These are phyloP conservation scores for Cololabis saira DNA, from an alignment of 2,113 vertebrate genomes.

Conservation along the genomic window DNA sequence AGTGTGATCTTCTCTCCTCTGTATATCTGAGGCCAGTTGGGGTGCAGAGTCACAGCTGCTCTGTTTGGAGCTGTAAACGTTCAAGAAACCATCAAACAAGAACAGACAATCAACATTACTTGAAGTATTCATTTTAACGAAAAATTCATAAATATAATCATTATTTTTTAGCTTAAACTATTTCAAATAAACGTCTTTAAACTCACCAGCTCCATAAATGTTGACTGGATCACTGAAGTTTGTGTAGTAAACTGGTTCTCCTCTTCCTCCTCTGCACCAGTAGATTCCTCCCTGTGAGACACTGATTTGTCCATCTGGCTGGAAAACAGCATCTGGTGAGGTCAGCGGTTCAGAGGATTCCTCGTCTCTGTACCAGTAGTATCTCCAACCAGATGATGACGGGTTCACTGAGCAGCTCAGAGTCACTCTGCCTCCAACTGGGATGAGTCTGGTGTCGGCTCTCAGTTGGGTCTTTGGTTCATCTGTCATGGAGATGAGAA, in stretches of 20 bases:
- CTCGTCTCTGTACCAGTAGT: slow-evolving; percentile 10
- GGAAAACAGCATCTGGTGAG: not conserved
- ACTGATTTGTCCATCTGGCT: not conserved
- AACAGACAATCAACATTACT: too few relatives aligned
- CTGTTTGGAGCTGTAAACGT: too few relatives aligned
- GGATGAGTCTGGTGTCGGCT: not conserved
- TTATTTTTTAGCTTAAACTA: not conserved
- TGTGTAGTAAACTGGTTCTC: not conserved
- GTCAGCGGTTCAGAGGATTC: not conserved
- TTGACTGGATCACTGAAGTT: slow-evolving; percentile 4
- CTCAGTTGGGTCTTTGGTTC: slow-evolving; percentile 2
- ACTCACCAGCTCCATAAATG: slow-evolving; percentile 7
- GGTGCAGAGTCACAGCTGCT: too few relatives aligned
- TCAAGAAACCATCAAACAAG: too few relatives aligned
- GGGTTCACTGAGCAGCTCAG: slow-evolving; percentile 32
- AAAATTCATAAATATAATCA: too few relatives aligned
- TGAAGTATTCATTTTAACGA: too few relatives aligned
- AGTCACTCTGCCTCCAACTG: slow-evolving; percentile 18
- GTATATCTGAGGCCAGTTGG: too few relatives aligned
- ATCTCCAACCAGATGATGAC: slow-evolving; percentile 21
- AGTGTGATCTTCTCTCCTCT: too few relatives aligned
- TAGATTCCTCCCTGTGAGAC: slow-evolving; percentile 34
- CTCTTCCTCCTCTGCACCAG: slow-evolving; percentile 39
- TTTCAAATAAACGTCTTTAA: not conserved
- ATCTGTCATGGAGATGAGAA: not conserved